Evolutionary conservation across 2,888 invertebrate species (phyloP), one percentile per base, ranked within the genome.

Genomic region (Steromphala cineraria): DNA sequence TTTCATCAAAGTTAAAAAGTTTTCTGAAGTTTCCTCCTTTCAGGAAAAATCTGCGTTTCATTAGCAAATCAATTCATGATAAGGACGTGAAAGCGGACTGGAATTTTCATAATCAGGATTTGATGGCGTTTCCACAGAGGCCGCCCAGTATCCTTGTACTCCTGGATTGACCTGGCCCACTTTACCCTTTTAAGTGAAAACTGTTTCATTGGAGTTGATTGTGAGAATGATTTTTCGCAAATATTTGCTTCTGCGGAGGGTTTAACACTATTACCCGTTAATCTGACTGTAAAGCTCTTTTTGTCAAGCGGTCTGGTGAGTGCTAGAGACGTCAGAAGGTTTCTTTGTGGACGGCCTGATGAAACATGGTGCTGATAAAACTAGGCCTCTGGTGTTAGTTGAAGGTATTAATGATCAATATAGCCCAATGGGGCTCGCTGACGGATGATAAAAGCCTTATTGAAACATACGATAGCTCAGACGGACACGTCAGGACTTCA

Each of bases 21-120:
- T 71, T 71, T 71, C 71, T 71, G 31, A 71, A 71, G 71, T 71
- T 71, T 71, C 71, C 71, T 71, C 71, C 71, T 71, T 71, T 71
- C 19, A 36, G n/a, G 40, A 19, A 31, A 40, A 31, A 40, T 31
- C 71, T 36, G 40, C 71, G 71, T 71, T 71, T 71, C 71, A 71
- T 71, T 71, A 71, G 71, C 71, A 71, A 71, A 62, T 71, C 40
- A 40, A 71, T 71, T 71, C 40, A 19, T 19, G 31, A 71, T 71
- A 31, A 71, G 71, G 71, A 36, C 36, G 28, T 4, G 71, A 36
- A 40, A 71, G 31, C 8, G 40, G 19, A 36, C 19, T 36, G 36
- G 19, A 71, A 71, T 71, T 31, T 71, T 71, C 36, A 71, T 71
- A 71, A 71, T 71, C 71, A 71, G 28, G 71, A 71, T 71, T 71